Conservation (phyloP, 2,113 vertebrate genomes). For the Maylandia zebra region DNA sequence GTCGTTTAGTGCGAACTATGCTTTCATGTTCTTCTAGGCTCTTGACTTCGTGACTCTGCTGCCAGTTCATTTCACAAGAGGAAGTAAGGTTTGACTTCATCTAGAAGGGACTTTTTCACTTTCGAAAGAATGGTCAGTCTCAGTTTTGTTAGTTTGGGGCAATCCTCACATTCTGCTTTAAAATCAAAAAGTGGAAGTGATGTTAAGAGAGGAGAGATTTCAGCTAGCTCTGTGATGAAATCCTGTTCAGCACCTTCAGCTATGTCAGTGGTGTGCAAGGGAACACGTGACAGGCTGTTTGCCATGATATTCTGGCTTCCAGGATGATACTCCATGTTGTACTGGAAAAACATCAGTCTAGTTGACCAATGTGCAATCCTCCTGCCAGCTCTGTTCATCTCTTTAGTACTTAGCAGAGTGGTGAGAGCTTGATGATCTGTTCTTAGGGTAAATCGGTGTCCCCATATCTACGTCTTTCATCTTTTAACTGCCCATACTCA, state of each 20-base stretch:
- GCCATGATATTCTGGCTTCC: neutral
- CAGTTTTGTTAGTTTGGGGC: neutral
- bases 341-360: neutral
- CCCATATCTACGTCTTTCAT: neutral
- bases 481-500: neutral
- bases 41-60: neutral
- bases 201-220: neutral
- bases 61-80: neutral
- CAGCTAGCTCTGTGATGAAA: neutral
- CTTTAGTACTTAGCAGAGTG: neutral
- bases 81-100: neutral
- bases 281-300: neutral
- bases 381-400: neutral
- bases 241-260: neutral
- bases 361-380: neutral
- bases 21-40: neutral
- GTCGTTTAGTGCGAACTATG: neutral
- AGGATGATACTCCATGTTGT: neutral
- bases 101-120: neutral
- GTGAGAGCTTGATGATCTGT: neutral
- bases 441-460: neutral
- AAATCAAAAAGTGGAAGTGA: neutral
- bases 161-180: neutral
- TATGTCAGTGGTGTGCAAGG: neutral
- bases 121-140: neutral